Evolutionary conservation across 1,140 invertebrate species (phyloP).

Genomic region (Microplitis demolitor): DNA sequence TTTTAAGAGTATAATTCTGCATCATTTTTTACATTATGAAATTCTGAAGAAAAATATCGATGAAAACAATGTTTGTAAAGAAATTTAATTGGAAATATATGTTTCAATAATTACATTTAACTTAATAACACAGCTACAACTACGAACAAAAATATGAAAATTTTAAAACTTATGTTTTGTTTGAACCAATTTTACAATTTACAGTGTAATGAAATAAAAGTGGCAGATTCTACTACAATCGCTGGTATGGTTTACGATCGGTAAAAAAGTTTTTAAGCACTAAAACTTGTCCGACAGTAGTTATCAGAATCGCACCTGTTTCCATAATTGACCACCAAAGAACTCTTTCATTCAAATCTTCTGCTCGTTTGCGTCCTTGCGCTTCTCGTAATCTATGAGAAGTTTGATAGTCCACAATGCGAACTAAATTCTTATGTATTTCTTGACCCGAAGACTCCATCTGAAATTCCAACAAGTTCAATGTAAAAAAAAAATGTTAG

Average conservation of each 20-base stretch:
- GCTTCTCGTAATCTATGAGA: constrained; percentile 94
- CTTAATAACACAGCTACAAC: no score
- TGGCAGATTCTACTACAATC: constrained; percentile 18
- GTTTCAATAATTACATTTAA: no score
- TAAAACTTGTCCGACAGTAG: constrained; percentile 88
- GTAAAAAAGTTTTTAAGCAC: constrained; percentile 95
- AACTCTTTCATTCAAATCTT: constrained; percentile 93
- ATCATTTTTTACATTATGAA: no score
- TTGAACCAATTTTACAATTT: no score
- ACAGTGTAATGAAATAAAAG: no score
- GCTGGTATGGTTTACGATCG: constrained; percentile 73
- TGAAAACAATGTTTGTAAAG: no score
- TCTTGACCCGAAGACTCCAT: constrained; percentile 89
- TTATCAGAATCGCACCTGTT: constrained; percentile 81
- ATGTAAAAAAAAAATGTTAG: not conserved
- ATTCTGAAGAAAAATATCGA: no score
- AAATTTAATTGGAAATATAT: no score
- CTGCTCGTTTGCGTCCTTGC: constrained; percentile 90
- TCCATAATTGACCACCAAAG: constrained; percentile 91
- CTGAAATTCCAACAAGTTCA: constrained; percentile 60
- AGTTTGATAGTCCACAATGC: constrained; percentile 92
- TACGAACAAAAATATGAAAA: no score
- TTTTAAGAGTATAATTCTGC: no score
- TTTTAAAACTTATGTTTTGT: no score
- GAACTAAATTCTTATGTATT: constrained; percentile 86